Evolutionary conservation across 2,113 vertebrate genomes (phyloP).

Genomic region (Vanacampus margaritifer): DNA sequence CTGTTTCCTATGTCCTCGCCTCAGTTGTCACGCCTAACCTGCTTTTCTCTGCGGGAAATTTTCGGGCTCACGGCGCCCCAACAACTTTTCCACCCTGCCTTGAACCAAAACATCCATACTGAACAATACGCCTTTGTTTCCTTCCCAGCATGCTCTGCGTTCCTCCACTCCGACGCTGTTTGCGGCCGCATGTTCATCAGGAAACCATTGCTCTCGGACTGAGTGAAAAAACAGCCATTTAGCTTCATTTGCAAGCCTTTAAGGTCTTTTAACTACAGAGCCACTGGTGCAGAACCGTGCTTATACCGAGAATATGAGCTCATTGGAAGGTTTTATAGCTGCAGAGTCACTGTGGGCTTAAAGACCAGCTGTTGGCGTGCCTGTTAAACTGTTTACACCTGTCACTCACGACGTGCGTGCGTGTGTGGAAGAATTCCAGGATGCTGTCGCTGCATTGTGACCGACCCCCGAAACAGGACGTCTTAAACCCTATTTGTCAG

Average conservation of each 20-base stretch:
- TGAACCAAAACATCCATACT: conserved; percentile 51
- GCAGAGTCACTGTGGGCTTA: conserved; percentile 47
- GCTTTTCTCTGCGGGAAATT: conserved; percentile 43
- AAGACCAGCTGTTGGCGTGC: conserved; percentile 52
- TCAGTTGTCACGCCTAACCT: conserved; percentile 49
- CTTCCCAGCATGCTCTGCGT: conserved; percentile 51
- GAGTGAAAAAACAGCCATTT: conserved; percentile 29
- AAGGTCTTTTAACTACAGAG: conserved; percentile 51
- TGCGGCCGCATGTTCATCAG: conserved; percentile 25
- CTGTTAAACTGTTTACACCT: conserved; percentile 58
- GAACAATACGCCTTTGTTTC: conserved; percentile 61
- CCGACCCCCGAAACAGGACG: conserved; percentile 52
- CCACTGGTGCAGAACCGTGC: conserved; percentile 12
- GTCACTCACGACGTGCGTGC: conserved; percentile 26
- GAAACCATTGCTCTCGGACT: conserved; percentile 1
- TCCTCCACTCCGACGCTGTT: conserved; percentile 41
- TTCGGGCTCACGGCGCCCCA: conserved; percentile 26
- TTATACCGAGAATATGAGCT: conserved; percentile 21
- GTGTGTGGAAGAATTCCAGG: conserved; percentile 48
- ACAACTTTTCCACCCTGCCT: conserved; percentile 49
- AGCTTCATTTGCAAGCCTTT: conserved; percentile 22
- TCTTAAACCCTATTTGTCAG: conserved; percentile 43
- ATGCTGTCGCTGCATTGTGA: conserved; percentile 42
- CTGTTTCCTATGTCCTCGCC: conserved; percentile 63
- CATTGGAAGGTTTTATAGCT: conserved; percentile 58